phyloP scores from a whole-genome alignment of 2,113 vertebrate genomes.

The Colinus virginianus region DNA sequence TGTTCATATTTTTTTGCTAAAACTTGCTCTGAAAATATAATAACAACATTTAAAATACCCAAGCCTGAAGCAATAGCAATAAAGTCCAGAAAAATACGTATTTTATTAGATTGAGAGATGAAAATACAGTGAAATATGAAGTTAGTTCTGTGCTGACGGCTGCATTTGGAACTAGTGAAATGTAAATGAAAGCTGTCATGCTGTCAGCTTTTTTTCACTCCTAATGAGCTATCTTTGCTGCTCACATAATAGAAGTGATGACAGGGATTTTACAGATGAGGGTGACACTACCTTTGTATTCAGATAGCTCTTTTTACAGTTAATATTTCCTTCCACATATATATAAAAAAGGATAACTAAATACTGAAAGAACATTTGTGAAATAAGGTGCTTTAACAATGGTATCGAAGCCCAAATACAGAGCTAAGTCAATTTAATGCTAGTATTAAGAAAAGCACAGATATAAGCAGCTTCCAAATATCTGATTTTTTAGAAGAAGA shows the following conservation, averaged over 20 bases:
- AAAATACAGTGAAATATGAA: constrained; percentile 65
- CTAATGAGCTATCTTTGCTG: constrained; percentile 57
- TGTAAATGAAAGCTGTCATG: constrained; percentile 63
- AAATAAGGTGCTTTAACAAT: background rate
- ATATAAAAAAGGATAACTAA: background rate
- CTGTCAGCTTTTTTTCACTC: constrained; percentile 60
- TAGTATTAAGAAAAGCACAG: background rate
- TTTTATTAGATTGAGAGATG: constrained; percentile 62
- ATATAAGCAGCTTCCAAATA: background rate
- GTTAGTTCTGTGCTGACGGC: constrained; percentile 47
- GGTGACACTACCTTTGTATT: constrained; percentile 7
- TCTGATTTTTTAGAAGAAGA: background rate
- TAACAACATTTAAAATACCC: constrained; percentile 37
- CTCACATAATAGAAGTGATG: constrained; percentile 21
- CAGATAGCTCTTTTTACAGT: background rate
- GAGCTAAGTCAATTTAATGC: background rate
- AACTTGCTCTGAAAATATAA: constrained; percentile 47
- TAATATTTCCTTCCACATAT: background rate
- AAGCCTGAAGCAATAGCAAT: constrained; percentile 52
- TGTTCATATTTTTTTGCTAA: constrained; percentile 48
- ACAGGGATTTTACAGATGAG: constrained; percentile 40
- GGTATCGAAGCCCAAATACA: background rate
- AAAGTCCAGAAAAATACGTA: constrained; percentile 53
- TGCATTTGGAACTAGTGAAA: constrained; percentile 43
- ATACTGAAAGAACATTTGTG: background rate